Evolutionary conservation across 1,140 invertebrate genomes (phyloP).

Genomic region (Drosophila lini): DNA sequence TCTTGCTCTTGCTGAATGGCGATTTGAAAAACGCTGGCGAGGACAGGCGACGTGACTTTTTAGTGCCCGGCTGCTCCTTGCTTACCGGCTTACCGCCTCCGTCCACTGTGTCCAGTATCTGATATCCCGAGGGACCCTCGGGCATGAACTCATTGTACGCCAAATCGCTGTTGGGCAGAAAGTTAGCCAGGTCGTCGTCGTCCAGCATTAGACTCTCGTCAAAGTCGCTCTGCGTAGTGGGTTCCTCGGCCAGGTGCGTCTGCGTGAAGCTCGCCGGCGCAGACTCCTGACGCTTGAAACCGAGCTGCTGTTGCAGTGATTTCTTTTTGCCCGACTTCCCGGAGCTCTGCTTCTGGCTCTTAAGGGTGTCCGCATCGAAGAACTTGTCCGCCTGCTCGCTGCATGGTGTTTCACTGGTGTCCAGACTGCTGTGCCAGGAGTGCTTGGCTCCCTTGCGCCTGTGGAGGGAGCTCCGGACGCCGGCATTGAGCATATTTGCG

Average conservation of each 20-base stretch:
- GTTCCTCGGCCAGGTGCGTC: constrained; percentile 30
- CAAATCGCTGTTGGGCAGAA: constrained; percentile 77
- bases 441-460: constrained; percentile 68
- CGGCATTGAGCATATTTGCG: constrained; percentile 39
- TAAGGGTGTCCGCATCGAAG: constrained; percentile 68
- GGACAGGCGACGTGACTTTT: constrained; percentile 85
- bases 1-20: constrained; percentile 85
- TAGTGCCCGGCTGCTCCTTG: constrained; percentile 72
- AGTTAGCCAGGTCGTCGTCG: constrained; percentile 79
- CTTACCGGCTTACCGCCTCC: constrained; percentile 76
- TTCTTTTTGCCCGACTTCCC: constrained; percentile 55
- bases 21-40: constrained; percentile 88
- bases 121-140: constrained; percentile 79
- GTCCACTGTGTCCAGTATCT: constrained; percentile 63
- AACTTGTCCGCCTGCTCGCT: constrained; percentile 58
- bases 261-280: constrained; percentile 47
- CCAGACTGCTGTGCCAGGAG: constrained; percentile 60
- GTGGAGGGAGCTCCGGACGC: constrained; percentile 36
- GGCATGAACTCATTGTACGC: constrained; percentile 84
- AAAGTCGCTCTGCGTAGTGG: constrained; percentile 61
- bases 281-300: constrained; percentile 69
- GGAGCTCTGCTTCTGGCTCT: constrained; percentile 32
- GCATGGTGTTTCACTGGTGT: constrained; percentile 22
- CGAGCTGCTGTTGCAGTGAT: constrained; percentile 24
- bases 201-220: constrained; percentile 78